A percentile compares a stretch with the other conserved stretches of the same genome.
Conservation (phyloP, 2,797 vertebrate genomes). For the Anguilla anguilla region DNA sequence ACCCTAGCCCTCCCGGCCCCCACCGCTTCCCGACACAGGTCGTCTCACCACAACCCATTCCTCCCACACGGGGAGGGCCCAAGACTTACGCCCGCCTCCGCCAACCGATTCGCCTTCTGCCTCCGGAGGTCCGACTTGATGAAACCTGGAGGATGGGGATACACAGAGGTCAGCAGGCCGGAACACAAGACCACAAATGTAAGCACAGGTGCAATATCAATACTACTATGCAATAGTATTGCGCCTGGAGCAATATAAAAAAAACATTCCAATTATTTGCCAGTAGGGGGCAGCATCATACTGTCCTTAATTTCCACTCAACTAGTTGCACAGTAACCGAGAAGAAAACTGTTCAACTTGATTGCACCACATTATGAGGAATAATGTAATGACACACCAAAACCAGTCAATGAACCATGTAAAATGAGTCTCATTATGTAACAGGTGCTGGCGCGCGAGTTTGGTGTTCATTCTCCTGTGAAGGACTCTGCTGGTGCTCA, state of each 20-base stretch:
- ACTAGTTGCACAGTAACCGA: not conserved
- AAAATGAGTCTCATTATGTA: constrained; percentile 22
- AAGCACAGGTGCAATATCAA: not conserved
- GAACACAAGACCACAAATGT: not conserved
- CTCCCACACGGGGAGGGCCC: constrained; percentile 27
- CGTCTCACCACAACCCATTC: constrained; percentile 27
- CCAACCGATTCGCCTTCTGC: constrained; percentile 78
- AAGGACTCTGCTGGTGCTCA: not conserved
- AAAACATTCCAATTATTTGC: not conserved
- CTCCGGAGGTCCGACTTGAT: constrained; percentile 90
- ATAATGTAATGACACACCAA: not conserved
- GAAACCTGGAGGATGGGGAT: constrained; percentile 70
- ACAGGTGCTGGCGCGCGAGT: constrained; percentile 11
- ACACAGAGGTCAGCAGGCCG: not conserved
- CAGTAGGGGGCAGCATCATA: constrained; percentile 54
- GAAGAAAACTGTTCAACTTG: not conserved
- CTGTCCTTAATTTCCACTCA: not conserved
- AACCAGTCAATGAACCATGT: constrained; percentile 2
- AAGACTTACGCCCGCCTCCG: constrained; percentile 70
- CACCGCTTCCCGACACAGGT: not conserved
- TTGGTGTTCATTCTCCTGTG: constrained; percentile 6
- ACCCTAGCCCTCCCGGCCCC: constrained; percentile 19
- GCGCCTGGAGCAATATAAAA: not conserved
- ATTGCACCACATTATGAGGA: constrained; percentile 7
- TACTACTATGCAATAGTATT: too few relatives aligned